Evolutionary conservation across 2,888 invertebrate species (phyloP), one percentile per base, ranked within the genome.

Genomic region (Caenorhabditis sp.): DNA sequence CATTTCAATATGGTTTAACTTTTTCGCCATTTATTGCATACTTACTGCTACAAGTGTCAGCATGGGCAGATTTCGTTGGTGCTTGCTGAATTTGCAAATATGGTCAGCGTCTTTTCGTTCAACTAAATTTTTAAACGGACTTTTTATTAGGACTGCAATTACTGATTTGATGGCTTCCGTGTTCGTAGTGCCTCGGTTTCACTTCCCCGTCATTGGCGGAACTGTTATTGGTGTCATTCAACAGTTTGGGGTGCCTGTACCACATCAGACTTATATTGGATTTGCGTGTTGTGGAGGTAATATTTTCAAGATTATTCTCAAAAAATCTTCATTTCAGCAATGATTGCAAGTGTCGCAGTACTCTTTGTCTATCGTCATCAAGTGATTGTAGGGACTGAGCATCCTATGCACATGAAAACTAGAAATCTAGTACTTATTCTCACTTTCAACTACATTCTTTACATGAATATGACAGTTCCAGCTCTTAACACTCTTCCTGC

Each of bases 281-380:
- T 71, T 71, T 20, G 61, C 53, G 2, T 30, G 45, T 17, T 53
- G 53, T 39, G 70, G 70, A 48, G 27, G 30, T 30, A 13, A 3
- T 35, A 22, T 5, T 43, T 7, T 37, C 4, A 37, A 9, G 13
- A 9, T 11, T 2, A 9, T 22, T 43, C 9, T 43, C 43, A 27
- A 46, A 24, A 11, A 4, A 24, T 9, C 26, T 27, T 27, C 7
- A 9, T 22, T 8, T 7, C 43, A 52, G 46, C 30, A 15, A 65
- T 73, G 72, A 39, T 73, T 9, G 63, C 65, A 1, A 73, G 72
- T 46, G 50, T 56, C 0, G 37, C 45, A 0, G 27, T 65, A 1
- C 35, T 65, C 3, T 73, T 73, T 30, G 11, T 73, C 11, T 73
- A 73, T 24, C 58, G 72, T 1, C 72, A 73, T 39, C 72, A 73